These are phyloP conservation scores for Epinephelus cyanopodus DNA, from an alignment of 2,113 vertebrate species.

Conservation along the genomic window DNA sequence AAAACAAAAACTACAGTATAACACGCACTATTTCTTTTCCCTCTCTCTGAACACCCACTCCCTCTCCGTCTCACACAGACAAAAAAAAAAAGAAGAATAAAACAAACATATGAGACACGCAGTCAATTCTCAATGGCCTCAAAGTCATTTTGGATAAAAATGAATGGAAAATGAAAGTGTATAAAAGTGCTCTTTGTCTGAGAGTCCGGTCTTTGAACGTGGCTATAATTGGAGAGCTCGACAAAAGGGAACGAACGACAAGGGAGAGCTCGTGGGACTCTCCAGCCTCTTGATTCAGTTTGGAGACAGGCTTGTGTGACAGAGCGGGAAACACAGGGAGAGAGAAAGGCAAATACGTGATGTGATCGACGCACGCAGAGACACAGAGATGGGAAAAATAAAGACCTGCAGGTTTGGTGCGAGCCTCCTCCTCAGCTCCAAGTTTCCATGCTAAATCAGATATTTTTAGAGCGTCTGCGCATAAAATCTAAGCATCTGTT, in stretches of 20 bases:
- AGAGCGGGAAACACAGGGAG: slow-evolving; percentile 24
- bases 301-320: slow-evolving; percentile 52
- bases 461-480: slow-evolving; percentile 45
- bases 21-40: background rate
- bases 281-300: slow-evolving; percentile 55
- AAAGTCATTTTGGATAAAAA: slow-evolving; percentile 52
- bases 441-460: slow-evolving; percentile 35
- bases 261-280: slow-evolving; percentile 50
- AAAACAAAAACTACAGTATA: background rate
- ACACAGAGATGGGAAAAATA: background rate
- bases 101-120: slow-evolving; percentile 39
- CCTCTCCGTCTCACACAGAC: background rate
- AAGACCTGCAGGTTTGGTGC: slow-evolving; percentile 23
- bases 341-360: slow-evolving; percentile 32
- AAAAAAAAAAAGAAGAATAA: background rate
- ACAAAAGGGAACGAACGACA: slow-evolving; percentile 37
- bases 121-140: slow-evolving; percentile 41
- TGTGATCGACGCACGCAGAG: slow-evolving; percentile 30
- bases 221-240: slow-evolving; percentile 67
- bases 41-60: slow-evolving; percentile 24
- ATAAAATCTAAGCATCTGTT: slow-evolving; percentile 31
- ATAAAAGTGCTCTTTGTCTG: slow-evolving; percentile 40
- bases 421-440: slow-evolving; percentile 29
- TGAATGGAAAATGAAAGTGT: slow-evolving; percentile 48
- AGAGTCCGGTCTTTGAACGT: slow-evolving; percentile 60